Evolutionary conservation across 2,888 invertebrate genomes (phyloP), one percentile per base, ranked within the genome.

Genomic region (Lycaena phlaeas): DNA sequence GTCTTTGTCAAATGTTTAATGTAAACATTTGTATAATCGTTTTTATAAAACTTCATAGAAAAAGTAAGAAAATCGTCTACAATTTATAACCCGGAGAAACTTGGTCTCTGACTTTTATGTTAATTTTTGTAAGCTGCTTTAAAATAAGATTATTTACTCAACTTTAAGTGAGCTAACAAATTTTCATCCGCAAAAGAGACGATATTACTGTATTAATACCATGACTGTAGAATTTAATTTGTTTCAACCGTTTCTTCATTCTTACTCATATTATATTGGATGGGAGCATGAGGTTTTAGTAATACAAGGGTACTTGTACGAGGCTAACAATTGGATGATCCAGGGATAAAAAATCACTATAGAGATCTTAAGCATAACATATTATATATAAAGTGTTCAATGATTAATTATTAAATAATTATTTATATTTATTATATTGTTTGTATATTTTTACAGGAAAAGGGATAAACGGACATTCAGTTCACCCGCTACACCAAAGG

Each of bases 121-220:
- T 22, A 34, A 34, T 34, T 34, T 34, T 12, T 12, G 34, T 34
- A 34, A 34, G 34, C 34, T 34, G 22, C 34, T 34, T 34, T 34
- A 22, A 34, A 34, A 34, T 34, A 22, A 34, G 34, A 34, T 18
- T 18, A 34, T 34, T 34, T 18, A 34, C 34, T 34, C 18, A 22
- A 22, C 22, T 34, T 18, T 34, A 34, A 34, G 22, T 34, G 22
- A 34, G 34, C 22, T 18, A 22, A 22, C 34, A 14, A 34, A 34
- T 34, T 34, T 18, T 22, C 34, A 12, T 34, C 34, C 22, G 34
- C 31, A 34, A 10, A 18, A 9, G 18, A 31, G 17, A 34, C 10
- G 34, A 18, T 31, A 31, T 18, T 18, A 34, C 11, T 12, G 18
- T 18, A 22, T 34, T 34, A 18, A 34, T 34, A 12, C 17, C 18